A percentile compares a stretch with the other conserved stretches of the same genome.
These are phyloP conservation scores for Hypotaenidia philippensis DNA, from an alignment of 2,797 vertebrate genomes.

Conservation along the genomic window DNA sequence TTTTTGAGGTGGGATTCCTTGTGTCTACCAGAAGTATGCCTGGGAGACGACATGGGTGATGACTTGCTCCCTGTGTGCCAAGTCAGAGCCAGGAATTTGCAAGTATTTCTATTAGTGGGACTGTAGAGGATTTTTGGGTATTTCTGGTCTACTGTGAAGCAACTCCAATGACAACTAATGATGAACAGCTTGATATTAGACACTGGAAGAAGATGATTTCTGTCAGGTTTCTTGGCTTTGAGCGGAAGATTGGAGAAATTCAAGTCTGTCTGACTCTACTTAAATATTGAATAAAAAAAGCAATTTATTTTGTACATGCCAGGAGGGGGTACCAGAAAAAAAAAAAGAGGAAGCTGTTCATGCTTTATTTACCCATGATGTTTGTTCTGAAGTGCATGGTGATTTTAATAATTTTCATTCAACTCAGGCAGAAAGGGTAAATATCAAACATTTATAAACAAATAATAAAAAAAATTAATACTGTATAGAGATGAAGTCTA, in stretches of 20 bases:
- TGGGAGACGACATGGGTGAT: background rate
- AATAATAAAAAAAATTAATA: background rate
- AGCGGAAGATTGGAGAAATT: background rate
- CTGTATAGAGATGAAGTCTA: background rate
- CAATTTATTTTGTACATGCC: background rate
- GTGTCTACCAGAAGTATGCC: too few relatives aligned
- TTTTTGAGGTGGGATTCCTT: background rate
- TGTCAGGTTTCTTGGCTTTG: background rate
- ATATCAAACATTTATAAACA: background rate
- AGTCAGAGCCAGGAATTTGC: background rate
- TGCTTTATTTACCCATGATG: background rate
- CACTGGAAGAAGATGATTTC: background rate
- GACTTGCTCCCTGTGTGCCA: background rate
- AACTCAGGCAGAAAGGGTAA: background rate
- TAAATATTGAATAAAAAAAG: background rate
- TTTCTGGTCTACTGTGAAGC: background rate
- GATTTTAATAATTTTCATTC: background rate
- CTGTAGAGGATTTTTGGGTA: background rate
- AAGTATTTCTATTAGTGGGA: background rate
- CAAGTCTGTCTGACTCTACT: background rate
- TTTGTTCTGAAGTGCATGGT: background rate
- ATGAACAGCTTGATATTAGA: background rate
- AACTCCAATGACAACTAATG: background rate
- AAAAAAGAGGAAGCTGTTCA: rapidly evolving
- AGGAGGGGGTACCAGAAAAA: rapidly evolving